Evolutionary conservation across 2,888 invertebrate species (phyloP), one percentile per base, ranked within the genome.

Genomic region (Caenorhabditis sp.): DNA sequence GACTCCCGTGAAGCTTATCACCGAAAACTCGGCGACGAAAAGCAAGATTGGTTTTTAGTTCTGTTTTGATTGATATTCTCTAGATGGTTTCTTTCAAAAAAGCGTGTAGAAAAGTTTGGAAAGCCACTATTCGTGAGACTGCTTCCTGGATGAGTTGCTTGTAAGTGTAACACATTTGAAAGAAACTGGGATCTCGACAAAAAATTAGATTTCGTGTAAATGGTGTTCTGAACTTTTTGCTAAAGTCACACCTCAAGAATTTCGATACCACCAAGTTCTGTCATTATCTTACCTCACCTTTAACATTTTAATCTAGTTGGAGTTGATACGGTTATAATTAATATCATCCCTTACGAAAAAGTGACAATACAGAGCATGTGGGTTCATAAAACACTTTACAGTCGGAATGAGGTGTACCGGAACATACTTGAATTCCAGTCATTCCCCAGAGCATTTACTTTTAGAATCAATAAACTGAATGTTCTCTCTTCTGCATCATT

Each of bases 21-120:
- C 54, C 38, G 56, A 69, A 69, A 69, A 54, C 51, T 54, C 41
- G 69, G 69, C 41, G 51, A 54, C 56, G 70, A 47, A 58, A 44
- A 56, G 16, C 4, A 31, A 28, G 19, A 10, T 47, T 56, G 44
- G 14, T 51, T 54, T 61, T 54, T 56, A 44, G 24, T 63, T 22
- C 24, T 12, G n/a, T 38, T 44, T 31, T 26, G 24, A 56, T 58
- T 58, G 31, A 58, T 58, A 70, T 10, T 44, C 2, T 68, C 31
- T 16, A 35, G 14, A 44, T 72, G 59, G 59, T 44, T 49, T 61
- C 51, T 41, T 31, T 63, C 38, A 73, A 38, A 41, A 72, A 47
- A 26, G 38, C 59, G 14, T 19, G 49, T 19, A 61, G 51, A 47
- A 61, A 49, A 51, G 16, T 51, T 26, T 74, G 63, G 51, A 64